Evolutionary conservation across 2,113 vertebrate genomes (phyloP).

Genomic region (Mellivora capensis): DNA sequence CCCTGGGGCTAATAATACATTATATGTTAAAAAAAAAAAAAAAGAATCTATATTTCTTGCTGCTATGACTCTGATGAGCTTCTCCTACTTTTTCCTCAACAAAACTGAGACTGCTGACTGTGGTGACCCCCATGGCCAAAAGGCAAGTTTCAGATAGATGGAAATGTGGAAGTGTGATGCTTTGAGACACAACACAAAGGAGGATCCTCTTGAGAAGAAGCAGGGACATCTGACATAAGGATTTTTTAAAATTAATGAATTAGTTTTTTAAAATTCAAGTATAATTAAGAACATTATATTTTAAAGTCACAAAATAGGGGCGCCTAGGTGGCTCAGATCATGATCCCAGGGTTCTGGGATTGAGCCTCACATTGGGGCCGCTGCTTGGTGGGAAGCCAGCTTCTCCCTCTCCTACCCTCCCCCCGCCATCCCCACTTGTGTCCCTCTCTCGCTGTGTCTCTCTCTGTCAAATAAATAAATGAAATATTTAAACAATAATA

Average conservation of each 20-base stretch:
- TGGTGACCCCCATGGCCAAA: neutral
- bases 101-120: neutral
- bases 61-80: neutral
- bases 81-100: neutral
- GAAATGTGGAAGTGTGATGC: neutral
- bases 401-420: neutral
- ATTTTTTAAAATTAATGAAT: neutral
- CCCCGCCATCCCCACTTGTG: neutral
- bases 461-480: too few species aligned
- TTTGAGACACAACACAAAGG: neutral
- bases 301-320: neutral
- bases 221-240: neutral
- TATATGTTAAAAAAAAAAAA: too few species aligned
- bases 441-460: too few species aligned
- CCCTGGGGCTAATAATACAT: too few species aligned
- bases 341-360: neutral
- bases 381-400: neutral
- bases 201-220: neutral
- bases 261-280: neutral
- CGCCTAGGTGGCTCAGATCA: neutral
- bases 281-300: neutral
- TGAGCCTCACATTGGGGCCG: neutral
- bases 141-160: neutral
- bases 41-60: neutral
- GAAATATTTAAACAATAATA: too few species aligned